Percentiles rank a stretch among this genome's conserved stretches.
These are phyloP conservation scores for Tipula helvola DNA, from an alignment of 2,888 invertebrate genomes.

Conservation along the genomic window DNA sequence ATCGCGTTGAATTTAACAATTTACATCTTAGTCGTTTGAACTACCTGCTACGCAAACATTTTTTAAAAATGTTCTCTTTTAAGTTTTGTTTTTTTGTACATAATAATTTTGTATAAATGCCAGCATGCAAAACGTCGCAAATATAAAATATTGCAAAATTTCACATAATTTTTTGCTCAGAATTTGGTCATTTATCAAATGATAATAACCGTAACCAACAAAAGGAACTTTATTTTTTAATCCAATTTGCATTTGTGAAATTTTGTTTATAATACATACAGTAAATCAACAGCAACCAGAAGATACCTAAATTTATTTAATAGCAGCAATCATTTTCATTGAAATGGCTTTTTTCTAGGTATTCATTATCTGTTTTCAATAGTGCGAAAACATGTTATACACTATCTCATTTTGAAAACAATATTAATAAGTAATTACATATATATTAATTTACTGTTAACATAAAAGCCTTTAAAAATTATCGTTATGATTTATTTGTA, in stretches of 20 bases:
- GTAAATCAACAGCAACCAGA: not conserved
- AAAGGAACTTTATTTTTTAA: not conserved
- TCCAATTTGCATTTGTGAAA: not conserved
- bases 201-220: not conserved
- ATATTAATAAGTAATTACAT: not conserved
- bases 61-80: too few relatives aligned
- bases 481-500: not conserved
- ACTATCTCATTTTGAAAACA: not conserved
- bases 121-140: too few relatives aligned
- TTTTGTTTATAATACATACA: not conserved
- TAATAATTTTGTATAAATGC: too few relatives aligned
- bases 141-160: not conserved
- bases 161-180: not conserved
- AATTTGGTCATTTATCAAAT: not conserved
- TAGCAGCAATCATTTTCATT: too few relatives aligned
- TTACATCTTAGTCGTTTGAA: too few relatives aligned
- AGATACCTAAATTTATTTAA: too few relatives aligned
- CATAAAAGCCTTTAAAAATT: not conserved
- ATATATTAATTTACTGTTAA: not conserved
- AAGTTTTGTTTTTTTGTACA: too few relatives aligned
- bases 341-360: not conserved
- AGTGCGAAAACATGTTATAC: not conserved
- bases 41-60: too few relatives aligned
- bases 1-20: too few relatives aligned
- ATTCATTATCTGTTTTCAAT: not conserved